Conservation (phyloP, 2,113 vertebrate species). For the Mystacornis crossleyi region DNA sequence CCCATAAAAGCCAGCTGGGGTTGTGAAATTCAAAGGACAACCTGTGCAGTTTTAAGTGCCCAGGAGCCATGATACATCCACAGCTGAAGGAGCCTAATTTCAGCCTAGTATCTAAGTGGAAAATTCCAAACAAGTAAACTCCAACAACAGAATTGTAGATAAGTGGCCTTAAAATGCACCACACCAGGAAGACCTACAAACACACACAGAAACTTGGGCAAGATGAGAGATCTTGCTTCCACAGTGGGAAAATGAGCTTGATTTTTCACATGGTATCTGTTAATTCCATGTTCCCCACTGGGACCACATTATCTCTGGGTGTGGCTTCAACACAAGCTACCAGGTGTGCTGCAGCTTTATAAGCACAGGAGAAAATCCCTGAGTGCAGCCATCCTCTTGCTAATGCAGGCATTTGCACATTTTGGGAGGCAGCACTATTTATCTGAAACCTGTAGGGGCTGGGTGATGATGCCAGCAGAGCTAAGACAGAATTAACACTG, state of each 20-base stretch:
- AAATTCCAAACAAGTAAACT: neutral
- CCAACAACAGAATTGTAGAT: neutral
- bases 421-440: neutral
- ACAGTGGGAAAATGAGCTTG: neutral
- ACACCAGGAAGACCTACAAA: neutral
- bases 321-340: neutral
- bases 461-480: neutral
- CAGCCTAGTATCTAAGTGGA: neutral
- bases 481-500: neutral
- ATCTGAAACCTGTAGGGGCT: neutral
- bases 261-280: neutral
- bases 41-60: neutral
- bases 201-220: neutral
- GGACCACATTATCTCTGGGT: fast-evolving
- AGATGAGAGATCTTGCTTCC: neutral
- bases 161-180: neutral
- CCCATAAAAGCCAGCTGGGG: neutral
- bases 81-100: neutral
- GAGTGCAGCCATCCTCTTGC: neutral
- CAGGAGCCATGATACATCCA: neutral
- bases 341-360: neutral
- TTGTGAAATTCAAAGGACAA: neutral
- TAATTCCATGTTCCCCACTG: neutral
- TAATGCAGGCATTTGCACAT: neutral
- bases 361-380: neutral